phyloP scores from a whole-genome alignment of 2,113 vertebrate species.

The Setophaga kirtlandii region DNA sequence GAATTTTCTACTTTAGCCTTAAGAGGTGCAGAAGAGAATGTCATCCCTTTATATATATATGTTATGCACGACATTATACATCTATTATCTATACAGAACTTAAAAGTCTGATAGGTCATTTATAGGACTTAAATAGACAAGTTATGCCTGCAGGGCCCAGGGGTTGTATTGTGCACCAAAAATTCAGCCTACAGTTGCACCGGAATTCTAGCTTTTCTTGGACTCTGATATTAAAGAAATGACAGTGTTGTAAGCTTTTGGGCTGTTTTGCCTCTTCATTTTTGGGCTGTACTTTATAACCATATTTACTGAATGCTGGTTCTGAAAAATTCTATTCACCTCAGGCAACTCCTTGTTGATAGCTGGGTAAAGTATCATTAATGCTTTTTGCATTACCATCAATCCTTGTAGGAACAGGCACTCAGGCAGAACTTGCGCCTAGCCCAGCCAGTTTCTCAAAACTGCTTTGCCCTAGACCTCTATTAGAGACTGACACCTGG shows the following conservation, averaged over 20 bases:
- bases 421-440: slow-evolving; percentile 14
- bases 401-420: slow-evolving; percentile 35
- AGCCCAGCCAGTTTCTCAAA: not conserved
- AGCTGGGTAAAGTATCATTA: slow-evolving; percentile 54
- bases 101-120: not conserved
- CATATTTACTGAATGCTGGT: slow-evolving; percentile 37
- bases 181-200: not conserved
- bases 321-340: slow-evolving; percentile 56
- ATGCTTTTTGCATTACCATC: slow-evolving; percentile 55
- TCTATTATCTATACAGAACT: slow-evolving; percentile 19
- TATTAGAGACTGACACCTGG: not conserved
- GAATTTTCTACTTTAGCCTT: slow-evolving; percentile 1
- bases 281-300: slow-evolving; percentile 45
- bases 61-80: not conserved
- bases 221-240: slow-evolving; percentile 39
- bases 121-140: slow-evolving; percentile 4
- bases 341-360: slow-evolving; percentile 57
- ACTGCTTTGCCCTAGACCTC: not conserved
- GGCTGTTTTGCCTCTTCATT: slow-evolving; percentile 15
- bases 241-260: slow-evolving; percentile 31
- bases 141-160: not conserved
- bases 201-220: slow-evolving; percentile 20
- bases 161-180: slow-evolving; percentile 3
- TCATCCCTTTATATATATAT: not conserved
- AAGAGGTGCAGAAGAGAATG: slow-evolving; percentile 6